Percentiles rank a stretch among this genome's conserved stretches.
Evolutionary conservation across 2,113 vertebrate genomes (phyloP).

Genomic region (Cryptoleucopteryx plumbea): DNA sequence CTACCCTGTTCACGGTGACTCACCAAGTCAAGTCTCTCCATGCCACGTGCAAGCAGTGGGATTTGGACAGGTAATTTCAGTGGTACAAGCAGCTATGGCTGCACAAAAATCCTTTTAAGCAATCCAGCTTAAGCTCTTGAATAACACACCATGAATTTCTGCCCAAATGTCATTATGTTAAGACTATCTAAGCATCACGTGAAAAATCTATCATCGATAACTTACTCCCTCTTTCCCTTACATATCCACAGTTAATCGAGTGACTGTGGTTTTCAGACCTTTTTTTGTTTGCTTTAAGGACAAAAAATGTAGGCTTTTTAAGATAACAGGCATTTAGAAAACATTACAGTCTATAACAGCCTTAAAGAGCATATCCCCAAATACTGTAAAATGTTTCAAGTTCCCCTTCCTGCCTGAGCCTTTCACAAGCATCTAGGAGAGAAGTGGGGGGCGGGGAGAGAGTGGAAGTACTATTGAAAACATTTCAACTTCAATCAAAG

Average conservation of each 20-base stretch:
- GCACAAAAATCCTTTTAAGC: not conserved
- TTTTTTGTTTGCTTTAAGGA: not conserved
- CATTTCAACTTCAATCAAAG: not conserved
- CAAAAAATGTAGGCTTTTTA: not conserved
- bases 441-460: not conserved
- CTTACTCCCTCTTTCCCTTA: not conserved
- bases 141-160: not conserved
- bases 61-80: not conserved
- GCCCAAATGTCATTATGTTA: not conserved
- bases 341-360: not conserved
- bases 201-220: not conserved
- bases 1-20: not conserved
- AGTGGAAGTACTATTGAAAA: not conserved
- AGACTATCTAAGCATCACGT: not conserved
- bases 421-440: not conserved
- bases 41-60: rapidly evolving
- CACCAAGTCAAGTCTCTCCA: not conserved
- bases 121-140: not conserved
- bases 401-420: not conserved
- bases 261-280: not conserved
- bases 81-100: not conserved
- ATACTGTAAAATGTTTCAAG: not conserved
- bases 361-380: not conserved
- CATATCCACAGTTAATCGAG: not conserved
- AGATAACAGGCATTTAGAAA: not conserved